Conservation (phyloP, 2,113 vertebrate genomes). For the Antennarius striatus region DNA sequence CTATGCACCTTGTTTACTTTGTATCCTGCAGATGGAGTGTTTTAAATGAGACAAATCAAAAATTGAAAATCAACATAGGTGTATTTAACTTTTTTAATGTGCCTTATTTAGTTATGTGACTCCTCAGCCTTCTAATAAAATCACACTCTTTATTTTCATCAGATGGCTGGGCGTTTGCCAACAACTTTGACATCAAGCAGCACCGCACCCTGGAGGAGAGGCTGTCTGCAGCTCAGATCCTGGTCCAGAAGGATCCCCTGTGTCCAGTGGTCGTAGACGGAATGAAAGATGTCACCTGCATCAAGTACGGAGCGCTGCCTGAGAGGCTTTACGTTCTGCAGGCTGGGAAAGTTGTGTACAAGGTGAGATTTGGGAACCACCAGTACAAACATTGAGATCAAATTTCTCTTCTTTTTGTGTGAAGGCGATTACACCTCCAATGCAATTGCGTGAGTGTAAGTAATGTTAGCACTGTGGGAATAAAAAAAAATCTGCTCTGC, state of each 20-base stretch:
- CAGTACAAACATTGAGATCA: not conserved
- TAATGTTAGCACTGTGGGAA: too few species aligned
- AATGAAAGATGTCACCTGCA: slow-evolving; percentile 82
- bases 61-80: not conserved
- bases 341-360: slow-evolving; percentile 85
- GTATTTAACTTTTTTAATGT: too few species aligned
- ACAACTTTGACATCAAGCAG: slow-evolving; percentile 86
- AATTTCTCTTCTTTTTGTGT: not conserved
- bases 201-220: slow-evolving; percentile 87
- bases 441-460: not conserved
- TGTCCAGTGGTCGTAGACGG: slow-evolving; percentile 91
- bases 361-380: slow-evolving; percentile 76
- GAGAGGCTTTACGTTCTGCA: slow-evolving; percentile 90
- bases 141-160: not conserved
- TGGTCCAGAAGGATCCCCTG: slow-evolving; percentile 81
- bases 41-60: too few species aligned
- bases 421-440: not conserved
- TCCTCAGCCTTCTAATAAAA: not conserved
- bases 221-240: slow-evolving; percentile 80
- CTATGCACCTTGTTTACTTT: not conserved
- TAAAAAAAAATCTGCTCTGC: not conserved
- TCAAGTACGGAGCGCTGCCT: slow-evolving; percentile 86
- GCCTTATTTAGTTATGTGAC: too few species aligned
- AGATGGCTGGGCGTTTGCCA: slow-evolving; percentile 93
- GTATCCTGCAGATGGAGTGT: not conserved